Percentiles rank a stretch among this genome's conserved stretches.
phyloP scores from a whole-genome alignment of 2,888 invertebrate species.

The Protonemura montana region DNA sequence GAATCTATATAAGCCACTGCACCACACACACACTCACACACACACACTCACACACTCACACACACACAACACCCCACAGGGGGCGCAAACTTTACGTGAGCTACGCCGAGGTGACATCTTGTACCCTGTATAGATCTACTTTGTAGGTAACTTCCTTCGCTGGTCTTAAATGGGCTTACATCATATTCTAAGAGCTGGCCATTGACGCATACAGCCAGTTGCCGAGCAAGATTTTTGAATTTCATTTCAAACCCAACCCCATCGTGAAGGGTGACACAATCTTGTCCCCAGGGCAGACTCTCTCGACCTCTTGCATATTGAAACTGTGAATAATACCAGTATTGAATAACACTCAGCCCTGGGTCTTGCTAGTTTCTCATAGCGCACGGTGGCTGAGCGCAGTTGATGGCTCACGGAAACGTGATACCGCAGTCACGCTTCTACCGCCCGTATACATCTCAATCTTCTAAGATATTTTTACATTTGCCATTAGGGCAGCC shows the following conservation, averaged over 20 bases:
- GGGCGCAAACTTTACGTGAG: constrained; percentile 18
- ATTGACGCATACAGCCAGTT: background rate
- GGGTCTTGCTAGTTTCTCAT: background rate
- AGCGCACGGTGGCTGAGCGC: background rate
- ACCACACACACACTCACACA: background rate
- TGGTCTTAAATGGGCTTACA: constrained; percentile 25
- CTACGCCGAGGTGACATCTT: background rate
- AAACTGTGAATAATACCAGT: constrained; percentile 16
- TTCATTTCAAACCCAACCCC: background rate
- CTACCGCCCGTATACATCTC: background rate
- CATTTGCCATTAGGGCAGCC: background rate
- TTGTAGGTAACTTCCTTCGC: constrained; percentile 17
- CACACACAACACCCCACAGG: background rate
- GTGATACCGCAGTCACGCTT: background rate
- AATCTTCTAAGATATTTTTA: background rate
- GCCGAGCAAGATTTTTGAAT: background rate
- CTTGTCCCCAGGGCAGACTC: background rate
- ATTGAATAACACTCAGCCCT: constrained; percentile 10
- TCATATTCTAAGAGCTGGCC: background rate
- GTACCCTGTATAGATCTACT: constrained; percentile 1
- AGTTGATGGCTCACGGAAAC: background rate
- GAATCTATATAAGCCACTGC: constrained; percentile 36
- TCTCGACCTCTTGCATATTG: background rate
- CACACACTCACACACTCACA: background rate
- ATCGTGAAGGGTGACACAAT: background rate